A percentile compares a stretch with the other conserved stretches of the same genome.
Evolutionary conservation across 2,888 invertebrate genomes (phyloP).

Genomic region (Drosophila seclusa): DNA sequence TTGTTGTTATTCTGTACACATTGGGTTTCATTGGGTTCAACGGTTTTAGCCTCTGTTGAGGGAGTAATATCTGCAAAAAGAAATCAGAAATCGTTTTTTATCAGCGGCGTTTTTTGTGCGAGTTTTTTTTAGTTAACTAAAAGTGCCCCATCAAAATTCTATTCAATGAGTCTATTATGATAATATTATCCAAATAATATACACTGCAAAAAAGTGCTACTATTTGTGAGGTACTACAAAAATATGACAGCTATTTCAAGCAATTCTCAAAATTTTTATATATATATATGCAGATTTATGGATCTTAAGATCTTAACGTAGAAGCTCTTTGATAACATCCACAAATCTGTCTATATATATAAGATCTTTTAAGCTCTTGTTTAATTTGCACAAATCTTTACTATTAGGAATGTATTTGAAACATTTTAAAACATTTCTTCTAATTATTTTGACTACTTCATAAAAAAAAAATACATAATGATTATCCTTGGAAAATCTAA

Average conservation of each 20-base stretch:
- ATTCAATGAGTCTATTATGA: not conserved
- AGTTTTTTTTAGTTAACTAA: not conserved
- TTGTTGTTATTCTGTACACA: conserved; percentile 73
- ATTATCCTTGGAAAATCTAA: not conserved
- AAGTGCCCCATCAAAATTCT: not conserved
- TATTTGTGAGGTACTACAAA: not conserved
- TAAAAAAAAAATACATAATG: not conserved
- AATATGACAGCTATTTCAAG: not conserved
- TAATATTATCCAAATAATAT: not conserved
- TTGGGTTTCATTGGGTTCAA: conserved; percentile 77
- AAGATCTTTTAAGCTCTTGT: not conserved
- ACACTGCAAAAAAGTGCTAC: not conserved
- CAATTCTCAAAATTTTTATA: not conserved
- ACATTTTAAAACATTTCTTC: not conserved
- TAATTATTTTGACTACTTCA: not conserved
- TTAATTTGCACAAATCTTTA: not conserved
- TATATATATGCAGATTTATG: not conserved
- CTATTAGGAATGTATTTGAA: not conserved
- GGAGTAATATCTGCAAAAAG: conserved; percentile 70
- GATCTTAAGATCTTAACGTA: not conserved
- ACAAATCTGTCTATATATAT: not conserved
- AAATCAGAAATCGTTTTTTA: not conserved
- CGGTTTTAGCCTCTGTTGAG: conserved; percentile 75
- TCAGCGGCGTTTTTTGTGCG: not conserved
- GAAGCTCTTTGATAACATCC: not conserved